These are phyloP conservation scores for Tiaroga cobitis DNA, from an alignment of 2,797 vertebrate genomes.

Conservation along the genomic window DNA sequence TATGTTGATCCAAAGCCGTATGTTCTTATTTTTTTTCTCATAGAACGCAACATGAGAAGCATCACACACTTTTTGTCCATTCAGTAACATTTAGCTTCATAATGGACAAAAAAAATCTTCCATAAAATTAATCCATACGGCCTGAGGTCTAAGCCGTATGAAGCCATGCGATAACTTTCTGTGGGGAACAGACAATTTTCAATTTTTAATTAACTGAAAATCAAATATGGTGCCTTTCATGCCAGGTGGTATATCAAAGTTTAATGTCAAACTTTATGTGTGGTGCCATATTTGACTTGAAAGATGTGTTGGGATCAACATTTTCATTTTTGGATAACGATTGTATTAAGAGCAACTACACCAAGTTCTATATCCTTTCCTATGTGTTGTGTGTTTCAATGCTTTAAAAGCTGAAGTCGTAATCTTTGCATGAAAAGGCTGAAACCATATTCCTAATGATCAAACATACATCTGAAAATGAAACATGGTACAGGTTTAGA, in stretches of 20 bases:
- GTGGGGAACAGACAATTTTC: neutral
- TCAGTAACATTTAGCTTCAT: neutral
- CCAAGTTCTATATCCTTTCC: neutral
- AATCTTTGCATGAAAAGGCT: neutral
- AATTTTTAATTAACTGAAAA: neutral
- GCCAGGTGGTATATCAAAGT: neutral
- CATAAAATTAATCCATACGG: neutral
- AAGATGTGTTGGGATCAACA: neutral
- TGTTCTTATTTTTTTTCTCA: neutral
- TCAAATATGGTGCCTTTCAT: neutral
- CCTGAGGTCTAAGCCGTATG: neutral
- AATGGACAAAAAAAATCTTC: neutral
- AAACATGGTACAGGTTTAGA: neutral
- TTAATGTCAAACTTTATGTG: neutral
- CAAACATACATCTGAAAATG: neutral
- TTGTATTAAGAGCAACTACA: neutral
- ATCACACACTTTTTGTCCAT: neutral
- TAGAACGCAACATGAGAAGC: neutral
- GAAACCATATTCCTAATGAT: neutral
- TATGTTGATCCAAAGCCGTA: neutral
- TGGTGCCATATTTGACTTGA: neutral
- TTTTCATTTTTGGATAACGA: constrained; percentile 8
- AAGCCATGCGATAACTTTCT: neutral
- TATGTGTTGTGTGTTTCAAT: neutral
- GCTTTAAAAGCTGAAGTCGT: neutral